These are phyloP conservation scores for Phataginus tricuspis DNA, from an alignment of 2,797 vertebrate species.

Conservation along the genomic window DNA sequence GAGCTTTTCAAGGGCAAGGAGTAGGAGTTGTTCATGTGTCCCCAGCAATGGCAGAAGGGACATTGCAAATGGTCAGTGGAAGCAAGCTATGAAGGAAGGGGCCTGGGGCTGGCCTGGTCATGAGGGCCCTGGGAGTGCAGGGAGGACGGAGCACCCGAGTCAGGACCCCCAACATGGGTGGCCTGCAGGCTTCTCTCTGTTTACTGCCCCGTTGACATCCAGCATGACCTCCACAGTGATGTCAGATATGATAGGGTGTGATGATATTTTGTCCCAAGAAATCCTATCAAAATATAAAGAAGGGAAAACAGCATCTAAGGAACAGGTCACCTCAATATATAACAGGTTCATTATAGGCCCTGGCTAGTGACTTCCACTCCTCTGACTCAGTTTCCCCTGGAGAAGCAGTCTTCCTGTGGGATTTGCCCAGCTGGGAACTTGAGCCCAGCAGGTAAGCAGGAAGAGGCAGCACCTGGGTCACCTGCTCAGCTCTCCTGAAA, in stretches of 20 bases:
- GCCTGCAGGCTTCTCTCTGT: not conserved
- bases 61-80: not conserved
- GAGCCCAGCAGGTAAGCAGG: not conserved
- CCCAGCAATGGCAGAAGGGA: not conserved
- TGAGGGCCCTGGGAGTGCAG: not conserved
- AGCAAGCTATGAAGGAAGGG: not conserved
- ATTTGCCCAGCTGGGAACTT: not conserved
- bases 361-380: not conserved
- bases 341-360: not conserved
- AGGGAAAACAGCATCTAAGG: not conserved
- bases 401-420: not conserved
- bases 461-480: not conserved
- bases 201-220: accelerated
- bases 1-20: not conserved
- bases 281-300: not conserved
- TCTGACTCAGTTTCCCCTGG: not conserved
- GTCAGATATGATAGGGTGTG: accelerated
- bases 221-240: accelerated
- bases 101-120: too few species aligned
- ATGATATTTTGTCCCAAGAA: not conserved
- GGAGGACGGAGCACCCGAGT: not conserved
- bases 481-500: not conserved
- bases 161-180: not conserved
- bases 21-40: not conserved
- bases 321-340: not conserved